A percentile compares a stretch with the other conserved stretches of the same genome.
Conservation (phyloP, 2,888 invertebrate species). For the Ophraella communa region DNA sequence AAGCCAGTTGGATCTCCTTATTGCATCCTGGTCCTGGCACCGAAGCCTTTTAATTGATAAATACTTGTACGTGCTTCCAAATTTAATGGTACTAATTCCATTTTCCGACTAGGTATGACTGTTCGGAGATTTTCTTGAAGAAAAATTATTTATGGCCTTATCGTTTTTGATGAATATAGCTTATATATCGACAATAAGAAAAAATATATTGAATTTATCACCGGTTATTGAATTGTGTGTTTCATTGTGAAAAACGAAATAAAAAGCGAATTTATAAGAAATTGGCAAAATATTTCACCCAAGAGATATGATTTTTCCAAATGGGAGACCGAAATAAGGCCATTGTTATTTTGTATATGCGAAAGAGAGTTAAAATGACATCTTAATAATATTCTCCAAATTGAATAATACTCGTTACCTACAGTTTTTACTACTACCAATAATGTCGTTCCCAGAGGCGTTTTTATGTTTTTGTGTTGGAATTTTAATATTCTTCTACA, state of each 20-base stretch:
- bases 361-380: neutral
- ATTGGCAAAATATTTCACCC: conserved; percentile 27
- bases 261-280: conserved; percentile 25
- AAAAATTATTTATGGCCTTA: conserved; percentile 40
- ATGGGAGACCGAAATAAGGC: conserved; percentile 18
- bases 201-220: conserved; percentile 29
- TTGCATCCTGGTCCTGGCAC: conserved; percentile 49
- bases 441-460: neutral
- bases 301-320: conserved; percentile 25
- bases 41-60: conserved; percentile 55
- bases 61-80: conserved; percentile 52
- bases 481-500: neutral
- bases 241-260: conserved; percentile 25
- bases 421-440: too few relatives aligned
- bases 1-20: conserved; percentile 46
- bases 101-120: conserved; percentile 41
- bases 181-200: conserved; percentile 25
- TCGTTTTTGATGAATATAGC: conserved; percentile 32
- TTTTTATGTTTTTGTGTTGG: neutral
- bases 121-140: conserved; percentile 37
- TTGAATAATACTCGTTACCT: neutral
- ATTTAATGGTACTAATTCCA: conserved; percentile 39
- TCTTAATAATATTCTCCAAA: neutral
- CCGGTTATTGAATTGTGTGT: conserved; percentile 28
- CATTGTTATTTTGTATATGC: conserved; percentile 15